Evolutionary conservation across 1,140 invertebrate species (phyloP), one percentile per base, ranked within the genome.

Genomic region (Zaprionus taronus): DNA sequence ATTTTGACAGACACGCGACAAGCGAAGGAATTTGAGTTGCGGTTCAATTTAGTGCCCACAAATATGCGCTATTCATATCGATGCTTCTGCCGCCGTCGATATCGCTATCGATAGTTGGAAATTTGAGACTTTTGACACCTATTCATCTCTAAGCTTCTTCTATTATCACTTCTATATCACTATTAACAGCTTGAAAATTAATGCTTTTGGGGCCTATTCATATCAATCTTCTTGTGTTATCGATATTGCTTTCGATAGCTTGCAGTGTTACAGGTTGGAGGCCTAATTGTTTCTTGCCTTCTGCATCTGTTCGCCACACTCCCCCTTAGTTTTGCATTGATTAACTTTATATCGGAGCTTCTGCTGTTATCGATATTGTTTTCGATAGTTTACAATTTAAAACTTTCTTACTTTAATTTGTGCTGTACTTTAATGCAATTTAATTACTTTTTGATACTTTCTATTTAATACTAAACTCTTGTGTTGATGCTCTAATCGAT

Each of bases 1-100:
- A 26, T 57, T 75, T 70, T 75, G 72, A 75, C 72, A 75, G 67
- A 26, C 72, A 70, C 38, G 56, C 68, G 66, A 63, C 72, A 71
- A 75, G 41, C 56, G 66, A 38, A 56, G 66, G 58, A 47, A 57
- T 74, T 62, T 31, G 28, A 63, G 38, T 56, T 51, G 15, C 11
- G n/a, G 26, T 28, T 57, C 38, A 51, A 68, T 58, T 34, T 58
- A 17, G 36, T 51, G 38, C 17, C 20, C 44, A n/a, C 12, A 17
- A 58, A 28, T 15, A 36, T 5, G 36, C 55, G 26, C 47, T 51
- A 49, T 11, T 22, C 12, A 24, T 51, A 51, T 51, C 9, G 47
- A 17, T 41, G 47, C 47, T 51, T 17, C 31, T 34, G 36, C 36
- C 5, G 7, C 26, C n/a, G 53, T 14, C n/a, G 41, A 22, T 51